Base-by-base conservation (phyloP, 1,140 invertebrate genomes). In the Hyposmocoma kahamanoa region DNA sequence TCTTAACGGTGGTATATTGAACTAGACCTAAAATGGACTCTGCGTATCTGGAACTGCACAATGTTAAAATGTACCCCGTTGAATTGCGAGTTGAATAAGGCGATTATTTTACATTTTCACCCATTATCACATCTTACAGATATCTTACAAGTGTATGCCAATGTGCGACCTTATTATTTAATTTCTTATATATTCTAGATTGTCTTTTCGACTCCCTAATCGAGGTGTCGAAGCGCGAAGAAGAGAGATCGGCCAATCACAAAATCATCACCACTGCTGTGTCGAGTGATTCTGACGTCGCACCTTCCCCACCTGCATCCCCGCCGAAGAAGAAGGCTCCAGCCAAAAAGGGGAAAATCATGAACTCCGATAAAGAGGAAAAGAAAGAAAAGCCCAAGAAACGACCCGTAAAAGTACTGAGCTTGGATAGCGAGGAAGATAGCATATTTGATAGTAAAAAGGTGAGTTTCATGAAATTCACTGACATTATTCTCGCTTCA, bases 151-250 rank as follows among this genome's bases (percentile, higher is more conserved):
- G n/a, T n/a, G n/a, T n/a, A n/a, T n/a, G n/a, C n/a, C n/a, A n/a
- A n/a, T n/a, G n/a, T n/a, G n/a, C n/a, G n/a, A n/a, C 19, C 22
- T 19, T 10, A 15, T 24, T 24, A 32, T 61, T n/a, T n/a, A n/a
- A n/a, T n/a, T n/a, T n/a, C n/a, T n/a, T n/a, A n/a, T 64, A 9
- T 42, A 46, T 67, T 57, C 19, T 66, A 87, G 85, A 87, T 53
- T 86, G 83, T 48, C 60, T 87, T 10, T 87, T 87, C 57, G 86
- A 87, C 59, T 87, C 86, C 0, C 52, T 87, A 24, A 87, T 87
- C 50, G 86, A 86, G 47, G 80, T 87, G 44, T 66, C 74, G 1
- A 81, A 81, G 55, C 80, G 75, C 9, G 80, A 82, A 42, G 88
- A 76, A 42, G 26, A 46, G 1, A 22, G 36, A n/a, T 62, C 70